phyloP scores from a whole-genome alignment of 1,140 invertebrate genomes.

The Pentalonia nigronervosa region DNA sequence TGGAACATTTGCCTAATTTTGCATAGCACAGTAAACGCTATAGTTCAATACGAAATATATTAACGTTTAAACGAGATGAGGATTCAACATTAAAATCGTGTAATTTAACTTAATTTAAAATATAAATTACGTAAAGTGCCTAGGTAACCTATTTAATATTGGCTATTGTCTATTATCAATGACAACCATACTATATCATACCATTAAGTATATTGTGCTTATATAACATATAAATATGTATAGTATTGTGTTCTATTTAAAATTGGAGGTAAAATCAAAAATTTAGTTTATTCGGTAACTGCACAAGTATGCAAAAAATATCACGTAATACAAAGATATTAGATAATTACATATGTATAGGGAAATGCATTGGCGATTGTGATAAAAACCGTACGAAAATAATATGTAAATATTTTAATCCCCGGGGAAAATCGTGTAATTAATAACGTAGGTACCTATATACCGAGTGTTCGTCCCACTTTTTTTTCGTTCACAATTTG shows the following conservation, averaged over 20 bases:
- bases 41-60: no score
- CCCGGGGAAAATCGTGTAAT: not conserved
- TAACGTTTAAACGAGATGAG: not conserved
- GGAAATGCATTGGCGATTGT: not conserved
- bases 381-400: not conserved
- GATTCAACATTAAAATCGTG: not conserved
- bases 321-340: not conserved
- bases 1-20: not conserved
- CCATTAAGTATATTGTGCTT: no score
- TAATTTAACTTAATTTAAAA: not conserved
- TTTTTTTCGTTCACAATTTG: not conserved
- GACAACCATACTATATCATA: not conserved
- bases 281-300: not conserved
- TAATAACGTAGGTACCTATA: not conserved
- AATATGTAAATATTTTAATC: slow-evolving; percentile 4
- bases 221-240: not conserved
- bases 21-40: not conserved
- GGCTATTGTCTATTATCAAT: not conserved
- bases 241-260: not conserved
- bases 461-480: not conserved
- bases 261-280: not conserved
- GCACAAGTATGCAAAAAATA: not conserved
- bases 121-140: not conserved
- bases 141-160: not conserved
- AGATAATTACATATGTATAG: not conserved